Percentiles rank a stretch among this genome's conserved stretches.
Conservation (phyloP, 2,797 vertebrate genomes). For the Gastrophryne carolinensis region DNA sequence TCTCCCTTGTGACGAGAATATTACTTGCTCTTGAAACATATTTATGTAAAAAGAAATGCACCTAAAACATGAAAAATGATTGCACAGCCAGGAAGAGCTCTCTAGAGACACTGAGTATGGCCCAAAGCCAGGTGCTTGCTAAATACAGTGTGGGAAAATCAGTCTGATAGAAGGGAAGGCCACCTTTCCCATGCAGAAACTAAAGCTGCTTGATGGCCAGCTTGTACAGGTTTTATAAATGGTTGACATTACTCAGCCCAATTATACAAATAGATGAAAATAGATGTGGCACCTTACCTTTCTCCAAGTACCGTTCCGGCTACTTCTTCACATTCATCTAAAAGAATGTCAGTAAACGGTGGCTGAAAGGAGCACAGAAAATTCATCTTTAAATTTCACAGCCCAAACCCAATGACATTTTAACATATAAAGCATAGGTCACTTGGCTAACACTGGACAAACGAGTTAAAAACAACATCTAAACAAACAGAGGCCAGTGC, state of each 20-base stretch:
- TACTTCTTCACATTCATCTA: conserved; percentile 55
- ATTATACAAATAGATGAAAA: neutral
- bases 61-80: conserved; percentile 33
- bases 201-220: neutral
- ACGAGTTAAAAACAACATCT: no score
- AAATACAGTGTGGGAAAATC: neutral
- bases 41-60: conserved; percentile 40
- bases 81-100: neutral
- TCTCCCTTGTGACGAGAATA: conserved; percentile 33
- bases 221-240: neutral
- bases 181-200: neutral
- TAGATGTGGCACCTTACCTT: conserved; percentile 61
- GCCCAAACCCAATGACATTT: neutral
- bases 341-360: conserved; percentile 59
- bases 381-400: neutral
- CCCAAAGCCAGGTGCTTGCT: conserved; percentile 10
- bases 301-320: conserved; percentile 61
- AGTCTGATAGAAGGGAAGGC: neutral
- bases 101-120: conserved; percentile 15
- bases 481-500: no score
- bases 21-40: conserved; percentile 18
- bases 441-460: no score
- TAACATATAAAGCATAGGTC: no score
- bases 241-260: neutral
- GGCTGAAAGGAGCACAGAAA: conserved; percentile 64